These are phyloP conservation scores for Phalangium opilio DNA, from an alignment of 2,888 invertebrate genomes.

Conservation along the genomic window DNA sequence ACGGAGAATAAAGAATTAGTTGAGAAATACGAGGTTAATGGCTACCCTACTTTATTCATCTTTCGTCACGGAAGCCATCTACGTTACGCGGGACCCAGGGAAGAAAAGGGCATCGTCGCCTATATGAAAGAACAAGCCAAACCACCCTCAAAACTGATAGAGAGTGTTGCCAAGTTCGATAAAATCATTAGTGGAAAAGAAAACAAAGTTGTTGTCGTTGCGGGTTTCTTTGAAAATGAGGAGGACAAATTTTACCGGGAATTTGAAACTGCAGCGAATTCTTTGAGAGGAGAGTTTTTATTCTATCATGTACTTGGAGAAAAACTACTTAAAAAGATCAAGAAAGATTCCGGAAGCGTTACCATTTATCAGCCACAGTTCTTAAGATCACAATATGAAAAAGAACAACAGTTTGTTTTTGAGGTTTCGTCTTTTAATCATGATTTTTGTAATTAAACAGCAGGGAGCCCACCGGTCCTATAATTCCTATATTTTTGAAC, in stretches of 20 bases:
- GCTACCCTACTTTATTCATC: conserved; percentile 38
- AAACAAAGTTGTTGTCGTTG: neutral
- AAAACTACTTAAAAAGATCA: conserved; percentile 22
- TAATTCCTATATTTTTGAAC: too few relatives aligned
- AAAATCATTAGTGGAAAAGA: conserved; percentile 2
- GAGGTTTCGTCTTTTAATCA: too few relatives aligned
- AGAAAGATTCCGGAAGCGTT: conserved; percentile 27
- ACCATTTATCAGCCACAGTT: conserved; percentile 36
- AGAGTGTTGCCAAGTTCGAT: conserved; percentile 20
- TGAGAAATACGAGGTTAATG: conserved; percentile 35
- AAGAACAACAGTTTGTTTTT: conserved; percentile 31
- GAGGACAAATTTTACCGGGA: neutral
- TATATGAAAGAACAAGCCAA: conserved; percentile 39
- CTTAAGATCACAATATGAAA: conserved; percentile 38
- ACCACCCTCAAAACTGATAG: conserved; percentile 28
- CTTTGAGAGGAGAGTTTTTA: conserved; percentile 33
- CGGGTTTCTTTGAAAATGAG: conserved; percentile 20
- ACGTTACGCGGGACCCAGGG: conserved; percentile 38
- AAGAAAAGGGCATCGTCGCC: conserved; percentile 33
- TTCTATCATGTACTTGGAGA: conserved; percentile 35
- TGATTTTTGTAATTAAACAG: too few relatives aligned
- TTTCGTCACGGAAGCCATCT: conserved; percentile 32
- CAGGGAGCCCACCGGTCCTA: too few relatives aligned
- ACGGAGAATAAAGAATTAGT: conserved; percentile 36
- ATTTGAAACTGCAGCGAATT: conserved; percentile 22